Base-by-base conservation (phyloP, 1,140 invertebrate species). In the Drosophila novamexicana region DNA sequence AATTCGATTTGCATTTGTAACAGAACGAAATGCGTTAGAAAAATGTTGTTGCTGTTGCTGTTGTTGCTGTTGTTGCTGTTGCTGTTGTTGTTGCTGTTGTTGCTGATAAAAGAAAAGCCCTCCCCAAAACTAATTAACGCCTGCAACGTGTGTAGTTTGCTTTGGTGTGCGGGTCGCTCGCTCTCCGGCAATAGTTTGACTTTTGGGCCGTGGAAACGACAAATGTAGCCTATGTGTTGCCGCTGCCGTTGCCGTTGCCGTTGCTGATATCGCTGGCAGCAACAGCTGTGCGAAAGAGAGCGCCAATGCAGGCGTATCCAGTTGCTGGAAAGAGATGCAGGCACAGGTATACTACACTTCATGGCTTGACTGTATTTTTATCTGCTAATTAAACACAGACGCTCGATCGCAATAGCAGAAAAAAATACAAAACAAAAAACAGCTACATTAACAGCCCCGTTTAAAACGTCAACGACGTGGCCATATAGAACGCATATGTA, bases 341-440 rank as follows among this genome's bases (percentile, higher is more conserved):
- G 57, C 44, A 52, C 39, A 75, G 65, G 71, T 67, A 69, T 72
- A 80, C 22, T 49, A 22, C 18, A 49, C 69, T 82, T 75, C 75
- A 88, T 81, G 81, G 58, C 54, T 71, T 82, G 67, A 44, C 70
- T 88, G 84, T 88, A 84, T 88, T 88, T 88, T 89, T 89, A 89
- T 89, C 84, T 89, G 85, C 84, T 89, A 89, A 89, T 89, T 89
- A 89, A 89, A 89, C 81, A 89, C 84, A 89, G 85, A 89, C 84
- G 85, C 84, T 81, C 81, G 68, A 89, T 90, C 73, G 77, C 76
- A 70, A 68, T 64, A 77, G 72, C 65, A 67, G 22, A 54, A 39
- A 40, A 39, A 47, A 22, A 36, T 39, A 36, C 12, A 8, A 16
- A 81, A 69, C 39, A 16, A 61, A 44, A 40, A 70, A 42, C 49